Evolutionary conservation across 2,797 vertebrate genomes (phyloP).

Genomic region (Peromyscus aztecus): DNA sequence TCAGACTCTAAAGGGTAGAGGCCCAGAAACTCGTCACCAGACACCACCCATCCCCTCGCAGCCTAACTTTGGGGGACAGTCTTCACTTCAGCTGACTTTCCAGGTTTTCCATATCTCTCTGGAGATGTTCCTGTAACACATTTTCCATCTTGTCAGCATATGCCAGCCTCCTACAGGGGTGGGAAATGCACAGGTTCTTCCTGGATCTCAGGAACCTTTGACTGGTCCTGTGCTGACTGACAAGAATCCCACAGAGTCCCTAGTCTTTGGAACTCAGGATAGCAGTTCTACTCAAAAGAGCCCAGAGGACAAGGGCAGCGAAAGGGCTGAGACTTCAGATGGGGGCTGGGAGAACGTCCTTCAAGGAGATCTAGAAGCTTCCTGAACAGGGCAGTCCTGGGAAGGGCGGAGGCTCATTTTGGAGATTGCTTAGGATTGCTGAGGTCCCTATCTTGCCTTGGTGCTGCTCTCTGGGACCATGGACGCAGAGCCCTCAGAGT

Average conservation of each 20-base stretch:
- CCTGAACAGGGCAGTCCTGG: neutral
- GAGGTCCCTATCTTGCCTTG: neutral
- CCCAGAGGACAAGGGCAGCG: neutral
- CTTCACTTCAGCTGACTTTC: constrained; percentile 43
- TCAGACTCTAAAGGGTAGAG: neutral
- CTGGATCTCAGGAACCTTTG: neutral
- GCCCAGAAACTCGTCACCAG: neutral
- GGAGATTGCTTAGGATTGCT: neutral
- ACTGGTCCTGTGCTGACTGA: neutral
- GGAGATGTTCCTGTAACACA: constrained; percentile 51
- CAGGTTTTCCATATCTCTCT: neutral
- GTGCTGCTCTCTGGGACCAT: neutral
- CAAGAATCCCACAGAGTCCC: neutral
- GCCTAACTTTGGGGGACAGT: neutral
- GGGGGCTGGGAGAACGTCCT: neutral
- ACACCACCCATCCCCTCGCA: neutral
- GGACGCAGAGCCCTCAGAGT: neutral
- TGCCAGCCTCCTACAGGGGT: neutral
- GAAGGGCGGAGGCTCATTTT: constrained; percentile 1
- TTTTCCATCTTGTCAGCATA: constrained; percentile 56
- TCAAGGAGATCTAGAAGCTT: neutral
- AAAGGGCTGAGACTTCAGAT: neutral
- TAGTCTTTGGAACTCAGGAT: neutral
- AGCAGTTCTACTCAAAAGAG: constrained; percentile 22
- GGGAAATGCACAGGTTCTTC: neutral